These are phyloP conservation scores for Hydropotes inermis DNA, from an alignment of 2,113 vertebrate genomes.

Conservation along the genomic window DNA sequence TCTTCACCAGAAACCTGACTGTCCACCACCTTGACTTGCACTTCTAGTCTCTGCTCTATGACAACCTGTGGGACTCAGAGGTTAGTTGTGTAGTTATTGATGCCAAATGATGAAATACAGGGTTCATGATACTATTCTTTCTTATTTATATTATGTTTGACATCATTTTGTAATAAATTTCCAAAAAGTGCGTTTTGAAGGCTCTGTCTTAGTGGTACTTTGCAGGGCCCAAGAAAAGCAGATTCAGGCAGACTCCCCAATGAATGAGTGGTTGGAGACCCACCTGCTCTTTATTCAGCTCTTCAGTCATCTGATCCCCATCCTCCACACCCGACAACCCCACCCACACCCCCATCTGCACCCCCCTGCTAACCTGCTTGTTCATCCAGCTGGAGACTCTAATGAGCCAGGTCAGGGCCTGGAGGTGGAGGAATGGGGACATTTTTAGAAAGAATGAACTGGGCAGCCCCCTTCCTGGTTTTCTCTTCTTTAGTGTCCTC, in stretches of 20 bases:
- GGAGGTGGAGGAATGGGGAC: not conserved
- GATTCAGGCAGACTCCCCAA: not conserved
- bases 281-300: not conserved
- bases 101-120: not conserved
- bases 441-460: not conserved
- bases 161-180: not conserved
- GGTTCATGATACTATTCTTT: not conserved
- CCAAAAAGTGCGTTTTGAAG: not conserved
- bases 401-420: not conserved
- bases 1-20: not conserved
- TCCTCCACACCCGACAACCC: not conserved
- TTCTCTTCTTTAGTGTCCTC: not conserved
- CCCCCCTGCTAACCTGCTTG: not conserved
- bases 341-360: not conserved
- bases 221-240: not conserved
- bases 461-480: not conserved
- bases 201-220: not conserved
- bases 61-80: not conserved
- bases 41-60: not conserved
- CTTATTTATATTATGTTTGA: not conserved
- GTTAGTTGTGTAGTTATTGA: not conserved
- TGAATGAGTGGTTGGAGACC: not conserved
- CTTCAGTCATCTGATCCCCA: not conserved
- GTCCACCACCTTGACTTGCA: not conserved
- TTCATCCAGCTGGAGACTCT: not conserved